Base-by-base conservation (phyloP, 2,113 vertebrate genomes). In the Hymenochirus boettgeri region DNA sequence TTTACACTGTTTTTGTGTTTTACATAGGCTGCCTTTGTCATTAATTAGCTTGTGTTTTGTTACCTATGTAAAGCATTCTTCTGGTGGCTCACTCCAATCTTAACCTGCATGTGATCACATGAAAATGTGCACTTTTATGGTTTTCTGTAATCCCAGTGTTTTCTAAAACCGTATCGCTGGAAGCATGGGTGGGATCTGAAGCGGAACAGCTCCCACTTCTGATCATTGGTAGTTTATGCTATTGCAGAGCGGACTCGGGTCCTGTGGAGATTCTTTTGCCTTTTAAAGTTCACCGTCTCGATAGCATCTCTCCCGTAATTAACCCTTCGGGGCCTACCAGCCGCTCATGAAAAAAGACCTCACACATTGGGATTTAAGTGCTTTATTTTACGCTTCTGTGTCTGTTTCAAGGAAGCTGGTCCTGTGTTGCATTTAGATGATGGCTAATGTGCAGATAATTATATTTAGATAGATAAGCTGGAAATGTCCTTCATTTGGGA, bases 201-300 rank as follows among this genome's bases (percentile, higher is more conserved):
- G 80, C 77, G 65, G 74, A 84, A 86, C 86, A 85, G 72, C 74
- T 63, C 61, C n/a, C 83, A 79, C 86, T 86, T 84, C 85, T 82
- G 83, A 82, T 82, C 80, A 85, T 90, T 89, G 86, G 84, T 42
- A 82, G 75, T 84, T 89, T 83, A 86, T 79, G 83, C 83, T 90
- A 73, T 76, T 79, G 75, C 79, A 79, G 76, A 81, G 69, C 74
- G 71, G 74, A 73, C 72, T 77, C 55, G 74, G 39, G 69, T 86
- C 76, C 80, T 72, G 73, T 74, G 58, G 65, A 77, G 65, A 72
- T 60, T 2, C n/a, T 72, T 74, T 73, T 70, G 63, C 74, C 74
- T 80, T 71, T n/a, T 67, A 11, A 62, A 72, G 58, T 77, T 75
- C 78, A 64, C 55, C 53, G 61, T 65, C 62, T 72, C 82, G 72